Evolutionary conservation across 2,888 invertebrate genomes (phyloP).

Genomic region (Terebella lapidaria): DNA sequence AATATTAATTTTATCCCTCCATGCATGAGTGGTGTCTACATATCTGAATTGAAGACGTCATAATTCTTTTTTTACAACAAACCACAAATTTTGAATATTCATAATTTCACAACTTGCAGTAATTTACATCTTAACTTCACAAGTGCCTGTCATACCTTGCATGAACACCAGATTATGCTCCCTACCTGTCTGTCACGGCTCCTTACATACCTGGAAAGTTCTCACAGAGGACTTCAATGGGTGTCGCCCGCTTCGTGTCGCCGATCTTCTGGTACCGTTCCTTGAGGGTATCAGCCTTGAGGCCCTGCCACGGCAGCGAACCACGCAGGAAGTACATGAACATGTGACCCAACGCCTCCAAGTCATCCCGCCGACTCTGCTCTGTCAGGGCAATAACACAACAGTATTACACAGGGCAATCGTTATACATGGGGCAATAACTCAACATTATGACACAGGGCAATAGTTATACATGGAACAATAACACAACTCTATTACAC

Average conservation of each 20-base stretch:
- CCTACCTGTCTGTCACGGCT: too few relatives aligned
- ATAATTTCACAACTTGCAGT: too few relatives aligned
- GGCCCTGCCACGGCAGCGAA: conserved; percentile 98
- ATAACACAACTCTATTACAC: neutral
- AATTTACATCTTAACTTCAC: too few relatives aligned
- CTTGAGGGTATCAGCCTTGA: conserved; percentile 98
- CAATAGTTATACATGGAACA: neutral
- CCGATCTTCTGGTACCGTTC: conserved; percentile 99
- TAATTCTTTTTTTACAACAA: too few relatives aligned
- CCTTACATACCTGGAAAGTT: conserved; percentile 63
- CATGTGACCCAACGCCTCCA: conserved; percentile 99
- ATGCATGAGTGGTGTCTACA: too few relatives aligned
- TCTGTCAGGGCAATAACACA: conserved; percentile 60
- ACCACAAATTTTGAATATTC: too few relatives aligned
- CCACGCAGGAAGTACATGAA: conserved; percentile 99
- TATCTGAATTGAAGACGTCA: too few relatives aligned
- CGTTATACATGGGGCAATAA: neutral
- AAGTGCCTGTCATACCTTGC: too few relatives aligned
- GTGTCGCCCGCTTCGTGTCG: conserved; percentile 98
- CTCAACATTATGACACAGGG: too few relatives aligned
- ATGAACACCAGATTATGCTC: too few relatives aligned
- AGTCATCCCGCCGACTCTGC: conserved; percentile 97
- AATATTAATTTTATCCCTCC: too few relatives aligned
- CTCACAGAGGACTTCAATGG: conserved; percentile 82
- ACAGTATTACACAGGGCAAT: neutral